phyloP scores from a whole-genome alignment of 2,113 vertebrate species.

The Callionymus lyra region DNA sequence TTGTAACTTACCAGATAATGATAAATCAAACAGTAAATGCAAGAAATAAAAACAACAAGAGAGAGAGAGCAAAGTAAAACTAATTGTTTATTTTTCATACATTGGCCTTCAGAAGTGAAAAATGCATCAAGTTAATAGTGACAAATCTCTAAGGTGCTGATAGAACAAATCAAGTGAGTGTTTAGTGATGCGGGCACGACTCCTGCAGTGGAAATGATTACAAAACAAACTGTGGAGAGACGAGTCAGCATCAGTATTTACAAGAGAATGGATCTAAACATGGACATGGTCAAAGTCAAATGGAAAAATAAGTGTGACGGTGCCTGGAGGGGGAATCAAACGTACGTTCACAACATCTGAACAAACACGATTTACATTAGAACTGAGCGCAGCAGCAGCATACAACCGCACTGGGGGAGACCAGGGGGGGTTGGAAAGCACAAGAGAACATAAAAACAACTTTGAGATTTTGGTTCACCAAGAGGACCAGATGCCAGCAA shows the following conservation, averaged over 20 bases:
- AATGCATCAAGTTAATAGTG: too few relatives aligned
- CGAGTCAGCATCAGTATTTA: slow-evolving; percentile 40
- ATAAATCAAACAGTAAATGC: too few relatives aligned
- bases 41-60: too few relatives aligned
- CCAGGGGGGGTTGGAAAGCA: slow-evolving; percentile 15
- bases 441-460: slow-evolving; percentile 14
- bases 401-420: slow-evolving; percentile 42
- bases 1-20: too few relatives aligned
- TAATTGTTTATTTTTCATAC: too few relatives aligned
- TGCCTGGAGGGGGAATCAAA: slow-evolving; percentile 41
- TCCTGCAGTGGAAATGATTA: slow-evolving; percentile 58
- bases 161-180: slow-evolving; percentile 28
- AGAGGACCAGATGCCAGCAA: too few relatives aligned
- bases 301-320: slow-evolving; percentile 21
- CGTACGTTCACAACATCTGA: slow-evolving; percentile 50
- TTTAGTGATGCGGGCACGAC: slow-evolving; percentile 47
- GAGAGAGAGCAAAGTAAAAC: too few relatives aligned
- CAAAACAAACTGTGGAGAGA: slow-evolving; percentile 15
- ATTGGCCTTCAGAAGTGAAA: too few relatives aligned
- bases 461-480: too few relatives aligned
- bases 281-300: too few relatives aligned
- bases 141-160: slow-evolving; percentile 39
- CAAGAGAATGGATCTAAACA: slow-evolving; percentile 6
- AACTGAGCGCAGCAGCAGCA: slow-evolving; percentile 37
- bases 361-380: slow-evolving; percentile 45